phyloP scores from a whole-genome alignment of 1,140 invertebrate species.

The Asbolus verrucosus region DNA sequence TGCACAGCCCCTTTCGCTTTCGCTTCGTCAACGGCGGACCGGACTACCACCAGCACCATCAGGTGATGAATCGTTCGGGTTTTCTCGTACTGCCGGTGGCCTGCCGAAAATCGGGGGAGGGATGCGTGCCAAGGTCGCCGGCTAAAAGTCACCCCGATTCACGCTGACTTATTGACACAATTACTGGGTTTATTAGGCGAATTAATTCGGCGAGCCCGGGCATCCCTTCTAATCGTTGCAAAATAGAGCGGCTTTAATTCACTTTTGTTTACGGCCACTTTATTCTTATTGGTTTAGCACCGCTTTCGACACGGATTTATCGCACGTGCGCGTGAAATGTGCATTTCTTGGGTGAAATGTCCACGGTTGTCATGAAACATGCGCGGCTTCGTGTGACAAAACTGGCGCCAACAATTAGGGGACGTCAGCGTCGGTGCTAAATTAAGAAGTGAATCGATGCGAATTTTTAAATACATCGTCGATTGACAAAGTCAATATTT shows the following conservation, averaged over 20 bases:
- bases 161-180: constrained; percentile 33
- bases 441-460: too few species aligned
- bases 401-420: too few species aligned
- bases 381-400: too few species aligned
- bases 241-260: neutral
- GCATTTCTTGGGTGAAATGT: too few species aligned
- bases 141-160: neutral
- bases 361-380: too few species aligned
- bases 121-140: constrained; percentile 31
- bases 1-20: constrained; percentile 75
- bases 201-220: neutral
- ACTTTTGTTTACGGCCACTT: neutral
- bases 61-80: constrained; percentile 63
- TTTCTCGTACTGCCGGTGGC: neutral
- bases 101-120: constrained; percentile 7
- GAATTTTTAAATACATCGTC: too few species aligned
- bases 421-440: too few species aligned
- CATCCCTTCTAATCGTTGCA: neutral
- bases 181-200: constrained; percentile 7
- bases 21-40: constrained; percentile 70
- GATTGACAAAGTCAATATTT: too few species aligned
- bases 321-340: too few species aligned
- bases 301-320: too few species aligned
- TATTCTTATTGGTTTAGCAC: neutral
- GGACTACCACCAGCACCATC: constrained; percentile 65